Conservation (phyloP, 2,888 invertebrate genomes). For the Pilophorus perplexus region DNA sequence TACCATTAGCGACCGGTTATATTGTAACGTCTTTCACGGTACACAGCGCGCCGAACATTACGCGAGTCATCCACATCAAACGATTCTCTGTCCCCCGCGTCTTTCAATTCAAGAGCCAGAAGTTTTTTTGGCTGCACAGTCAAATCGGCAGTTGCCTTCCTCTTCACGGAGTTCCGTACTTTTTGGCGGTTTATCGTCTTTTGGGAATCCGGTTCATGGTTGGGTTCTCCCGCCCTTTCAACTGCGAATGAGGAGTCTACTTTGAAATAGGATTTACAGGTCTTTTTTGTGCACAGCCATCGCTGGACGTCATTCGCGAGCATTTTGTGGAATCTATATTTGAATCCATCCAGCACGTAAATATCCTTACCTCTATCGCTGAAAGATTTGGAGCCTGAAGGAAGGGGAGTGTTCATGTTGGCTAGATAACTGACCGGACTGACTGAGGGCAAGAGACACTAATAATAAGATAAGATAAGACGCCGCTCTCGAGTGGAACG, state of each 20-base stretch:
- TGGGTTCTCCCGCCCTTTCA: background rate
- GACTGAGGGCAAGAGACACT: conserved; percentile 2
- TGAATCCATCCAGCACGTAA: conserved; percentile 8
- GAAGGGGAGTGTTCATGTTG: conserved; percentile 1
- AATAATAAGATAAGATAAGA: background rate
- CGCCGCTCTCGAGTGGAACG: background rate
- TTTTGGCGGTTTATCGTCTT: conserved; percentile 7
- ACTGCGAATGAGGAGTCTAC: too few relatives aligned
- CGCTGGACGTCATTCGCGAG: background rate
- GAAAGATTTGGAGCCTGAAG: conserved; percentile 1
- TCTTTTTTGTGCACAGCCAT: conserved; percentile 9
- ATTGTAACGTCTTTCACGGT: conserved; percentile 10
- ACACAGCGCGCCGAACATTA: conserved; percentile 10
- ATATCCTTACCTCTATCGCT: conserved; percentile 17
- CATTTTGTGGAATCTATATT: conserved; percentile 4
- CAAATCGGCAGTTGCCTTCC: conserved; percentile 7
- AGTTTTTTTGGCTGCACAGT: conserved; percentile 11
- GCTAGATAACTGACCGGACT: conserved; percentile 11
- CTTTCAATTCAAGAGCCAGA: background rate
- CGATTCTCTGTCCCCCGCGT: conserved; percentile 11
- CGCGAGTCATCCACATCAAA: conserved; percentile 20
- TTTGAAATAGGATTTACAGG: conserved; percentile 4
- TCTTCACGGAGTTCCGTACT: conserved; percentile 2
- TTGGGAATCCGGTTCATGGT: background rate
- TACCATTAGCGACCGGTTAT: too few relatives aligned